Percentiles rank a stretch among this genome's conserved stretches.
These are phyloP conservation scores for Tragelaphus imberbis DNA, from an alignment of 2,113 vertebrate genomes.

Conservation along the genomic window DNA sequence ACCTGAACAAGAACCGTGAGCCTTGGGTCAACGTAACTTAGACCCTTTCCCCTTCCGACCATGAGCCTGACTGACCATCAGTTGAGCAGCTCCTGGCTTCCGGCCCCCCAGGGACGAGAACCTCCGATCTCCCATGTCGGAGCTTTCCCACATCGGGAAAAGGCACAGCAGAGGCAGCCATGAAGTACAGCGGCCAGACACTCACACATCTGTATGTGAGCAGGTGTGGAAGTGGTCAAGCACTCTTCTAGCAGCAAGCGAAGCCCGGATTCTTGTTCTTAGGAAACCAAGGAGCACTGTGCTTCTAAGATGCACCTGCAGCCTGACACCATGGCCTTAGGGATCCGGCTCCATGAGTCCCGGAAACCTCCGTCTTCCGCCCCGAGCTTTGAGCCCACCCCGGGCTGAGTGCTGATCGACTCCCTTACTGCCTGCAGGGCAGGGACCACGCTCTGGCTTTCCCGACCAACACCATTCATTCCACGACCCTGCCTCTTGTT, in stretches of 20 bases:
- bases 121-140: rapidly evolving
- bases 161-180: rapidly evolving
- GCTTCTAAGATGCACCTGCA: background rate
- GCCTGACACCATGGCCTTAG: rapidly evolving
- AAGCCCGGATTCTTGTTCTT: background rate
- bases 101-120: background rate
- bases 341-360: rapidly evolving
- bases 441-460: rapidly evolving
- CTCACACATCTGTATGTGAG: rapidly evolving
- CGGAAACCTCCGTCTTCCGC: rapidly evolving
- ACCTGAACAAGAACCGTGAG: rapidly evolving
- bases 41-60: too few relatives aligned
- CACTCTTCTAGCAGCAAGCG: rapidly evolving
- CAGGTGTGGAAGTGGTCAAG: rapidly evolving
- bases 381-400: rapidly evolving
- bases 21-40: too few relatives aligned
- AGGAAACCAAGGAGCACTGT: background rate
- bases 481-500: rapidly evolving
- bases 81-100: rapidly evolving
- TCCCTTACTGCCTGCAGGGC: too few relatives aligned
- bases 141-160: rapidly evolving
- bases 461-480: rapidly evolving
- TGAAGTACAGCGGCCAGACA: rapidly evolving
- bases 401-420: rapidly evolving
- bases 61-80: rapidly evolving